Base-by-base conservation (phyloP, 2,113 vertebrate species). In the Dasyprocta punctata region DNA sequence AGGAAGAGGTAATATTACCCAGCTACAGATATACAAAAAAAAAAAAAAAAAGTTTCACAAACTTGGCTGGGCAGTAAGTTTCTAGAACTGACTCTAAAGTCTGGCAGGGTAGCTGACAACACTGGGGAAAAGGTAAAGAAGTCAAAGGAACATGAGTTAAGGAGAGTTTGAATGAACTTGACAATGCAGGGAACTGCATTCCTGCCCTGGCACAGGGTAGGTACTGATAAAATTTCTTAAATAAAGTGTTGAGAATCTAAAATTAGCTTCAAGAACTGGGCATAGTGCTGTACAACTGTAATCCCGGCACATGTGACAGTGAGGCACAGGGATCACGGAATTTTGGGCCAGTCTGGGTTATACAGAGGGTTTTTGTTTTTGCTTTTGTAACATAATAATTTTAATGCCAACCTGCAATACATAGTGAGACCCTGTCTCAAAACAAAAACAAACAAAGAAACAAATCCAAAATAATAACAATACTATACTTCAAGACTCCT, bases 111-210 rank as follows among this genome's bases (percentile, higher is more conserved):
- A 30, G 5, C 0, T 19, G 26, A 20, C 5, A 33, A 28, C 22
- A 63, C 41, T 85, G 82, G 77, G 93, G 88, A 17, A 90, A 90
- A 95, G 81, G 81, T 54, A 33, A 94, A 0, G 26, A 91, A 86
- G 77, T 7, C 4, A 30, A 67, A 82, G 71, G 24, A 89, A 28
- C 22, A 24, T 7, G 44, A 81, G 30, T 28, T 44, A 33, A 14
- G 14, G n/a, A 65, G 30, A 54, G 22, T 36, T 7, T n/a, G 44
- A 36, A 83, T 26, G 22, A 78, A 9, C 16, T 24, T 65, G 3
- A n/a, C 56, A 3, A 44, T 1, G 38, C 6, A 12, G 52, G 8
- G 28, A 80, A 69, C 33, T 6, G 26, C 17, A 56, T 19, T 41
- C 33, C 71, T 61, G 38, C 30, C 38, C 71, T 61, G 36, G 58